phyloP scores from a whole-genome alignment of 64 coral and sea anemone species.

The Porites australiensis region DNA sequence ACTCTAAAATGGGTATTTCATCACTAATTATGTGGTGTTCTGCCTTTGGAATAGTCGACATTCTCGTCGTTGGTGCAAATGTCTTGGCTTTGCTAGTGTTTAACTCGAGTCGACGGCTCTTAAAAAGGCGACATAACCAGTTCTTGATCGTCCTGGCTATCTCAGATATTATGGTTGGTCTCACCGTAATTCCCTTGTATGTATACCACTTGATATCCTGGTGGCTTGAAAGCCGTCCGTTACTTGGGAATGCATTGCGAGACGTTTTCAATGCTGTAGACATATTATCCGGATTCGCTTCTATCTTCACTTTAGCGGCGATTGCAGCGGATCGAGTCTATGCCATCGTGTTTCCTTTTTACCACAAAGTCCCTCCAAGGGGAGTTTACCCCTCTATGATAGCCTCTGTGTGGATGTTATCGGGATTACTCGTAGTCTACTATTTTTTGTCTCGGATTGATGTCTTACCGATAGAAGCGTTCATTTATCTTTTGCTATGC shows the following conservation, averaged over 20 bases:
- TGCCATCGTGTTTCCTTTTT: conserved; percentile 59
- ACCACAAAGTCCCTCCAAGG: conserved; percentile 17
- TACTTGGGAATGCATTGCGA: conserved; percentile 24
- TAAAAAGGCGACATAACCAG: conserved; percentile 71
- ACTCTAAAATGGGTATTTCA: neutral
- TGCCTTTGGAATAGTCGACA: conserved; percentile 18
- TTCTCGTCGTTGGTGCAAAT: conserved; percentile 63
- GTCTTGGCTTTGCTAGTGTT: conserved; percentile 63
- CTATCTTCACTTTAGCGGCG: conserved; percentile 73
- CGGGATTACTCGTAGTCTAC: conserved; percentile 46
- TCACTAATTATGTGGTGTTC: conserved; percentile 10
- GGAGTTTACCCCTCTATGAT: conserved; percentile 45
- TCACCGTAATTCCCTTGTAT: conserved; percentile 75
- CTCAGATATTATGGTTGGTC: conserved; percentile 68
- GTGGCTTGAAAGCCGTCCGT: conserved; percentile 5
- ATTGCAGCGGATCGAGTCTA: conserved; percentile 77
- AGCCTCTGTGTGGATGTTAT: conserved; percentile 56
- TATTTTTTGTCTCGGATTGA: conserved; percentile 58
- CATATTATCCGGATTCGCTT: conserved; percentile 77
- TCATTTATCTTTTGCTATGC: conserved; percentile 60
- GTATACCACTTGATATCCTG: conserved; percentile 56
- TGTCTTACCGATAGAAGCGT: conserved; percentile 30
- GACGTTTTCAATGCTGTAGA: conserved; percentile 66
- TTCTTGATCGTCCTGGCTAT: conserved; percentile 67
- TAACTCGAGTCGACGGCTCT: conserved; percentile 42